phyloP scores from a whole-genome alignment of 2,113 vertebrate species.

The Poeciliopsis turrubarensis region DNA sequence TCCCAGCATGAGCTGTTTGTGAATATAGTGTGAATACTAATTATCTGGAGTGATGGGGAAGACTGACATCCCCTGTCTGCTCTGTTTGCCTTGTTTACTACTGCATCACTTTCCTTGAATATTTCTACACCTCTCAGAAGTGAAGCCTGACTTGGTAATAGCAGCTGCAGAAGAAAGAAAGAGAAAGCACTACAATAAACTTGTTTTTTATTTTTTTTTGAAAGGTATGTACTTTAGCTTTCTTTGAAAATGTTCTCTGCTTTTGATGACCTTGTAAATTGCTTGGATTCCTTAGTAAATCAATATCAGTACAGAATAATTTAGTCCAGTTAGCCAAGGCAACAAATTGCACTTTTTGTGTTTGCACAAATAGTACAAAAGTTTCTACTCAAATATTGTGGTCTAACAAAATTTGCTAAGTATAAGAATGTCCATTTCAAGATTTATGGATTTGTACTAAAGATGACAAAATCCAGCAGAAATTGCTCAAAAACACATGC shows the following conservation, averaged over 20 bases:
- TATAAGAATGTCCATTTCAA: too few relatives aligned
- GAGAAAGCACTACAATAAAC: neutral
- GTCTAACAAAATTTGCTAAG: too few relatives aligned
- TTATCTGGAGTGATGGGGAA: conserved; percentile 31
- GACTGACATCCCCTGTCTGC: conserved; percentile 22
- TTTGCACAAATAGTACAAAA: too few relatives aligned
- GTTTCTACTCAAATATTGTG: too few relatives aligned
- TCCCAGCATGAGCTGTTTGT: conserved; percentile 28
- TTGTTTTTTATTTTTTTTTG: neutral
- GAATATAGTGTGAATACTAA: conserved; percentile 57
- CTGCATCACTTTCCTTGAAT: conserved; percentile 25
- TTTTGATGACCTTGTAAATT: neutral
- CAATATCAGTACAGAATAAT: neutral
- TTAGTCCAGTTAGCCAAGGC: neutral
- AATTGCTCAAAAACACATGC: too few relatives aligned
- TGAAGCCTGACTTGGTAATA: neutral
- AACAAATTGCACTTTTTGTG: neutral
- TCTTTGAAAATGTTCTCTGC: conserved; percentile 1
- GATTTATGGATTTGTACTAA: too few relatives aligned
- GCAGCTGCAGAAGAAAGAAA: neutral
- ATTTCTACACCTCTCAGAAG: conserved; percentile 5
- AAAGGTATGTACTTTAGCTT: neutral
- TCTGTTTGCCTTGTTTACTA: conserved; percentile 3
- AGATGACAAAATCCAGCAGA: too few relatives aligned
- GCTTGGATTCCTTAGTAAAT: neutral